phyloP scores from a whole-genome alignment of 2,113 vertebrate species.

The Microtus pennsylvanicus region DNA sequence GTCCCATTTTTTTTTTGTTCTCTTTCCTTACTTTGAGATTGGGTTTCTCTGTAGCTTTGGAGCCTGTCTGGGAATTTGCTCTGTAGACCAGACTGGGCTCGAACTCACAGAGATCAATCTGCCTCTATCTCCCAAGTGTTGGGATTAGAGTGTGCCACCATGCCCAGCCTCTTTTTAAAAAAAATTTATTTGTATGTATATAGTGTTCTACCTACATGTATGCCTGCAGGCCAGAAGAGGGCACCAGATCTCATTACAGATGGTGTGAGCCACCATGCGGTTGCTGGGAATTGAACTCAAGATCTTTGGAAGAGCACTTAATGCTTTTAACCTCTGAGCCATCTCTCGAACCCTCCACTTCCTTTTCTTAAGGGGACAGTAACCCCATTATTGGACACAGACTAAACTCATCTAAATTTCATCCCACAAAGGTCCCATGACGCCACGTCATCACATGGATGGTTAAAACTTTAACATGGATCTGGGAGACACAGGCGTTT shows the following conservation, averaged over 20 bases:
- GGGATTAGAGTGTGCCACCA: too few relatives aligned
- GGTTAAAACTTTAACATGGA: not conserved
- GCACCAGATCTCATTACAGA: not conserved
- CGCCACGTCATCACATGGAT: fast-evolving
- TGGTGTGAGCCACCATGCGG: not conserved
- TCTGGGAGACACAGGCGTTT: not conserved
- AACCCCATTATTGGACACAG: not conserved
- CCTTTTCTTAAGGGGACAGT: not conserved
- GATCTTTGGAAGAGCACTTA: not conserved
- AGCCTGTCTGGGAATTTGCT: too few relatives aligned
- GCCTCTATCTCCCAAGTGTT: too few relatives aligned
- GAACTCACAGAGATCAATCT: too few relatives aligned
- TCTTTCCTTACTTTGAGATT: too few relatives aligned
- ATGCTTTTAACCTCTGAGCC: not conserved
- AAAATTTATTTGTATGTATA: not conserved
- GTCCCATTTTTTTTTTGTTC: too few relatives aligned
- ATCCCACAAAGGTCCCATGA: not conserved
- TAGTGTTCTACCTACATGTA: not conserved
- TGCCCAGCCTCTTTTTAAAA: too few relatives aligned
- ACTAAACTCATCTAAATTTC: not conserved
- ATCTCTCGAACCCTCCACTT: not conserved
- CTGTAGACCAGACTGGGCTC: too few relatives aligned
- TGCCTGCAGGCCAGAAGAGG: not conserved
- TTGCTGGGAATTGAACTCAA: not conserved
- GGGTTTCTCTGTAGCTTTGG: too few relatives aligned